Conservation (phyloP, 30 jellyfish, hydroid and myxozoan genomes). For the Cassiopea andromeda region DNA sequence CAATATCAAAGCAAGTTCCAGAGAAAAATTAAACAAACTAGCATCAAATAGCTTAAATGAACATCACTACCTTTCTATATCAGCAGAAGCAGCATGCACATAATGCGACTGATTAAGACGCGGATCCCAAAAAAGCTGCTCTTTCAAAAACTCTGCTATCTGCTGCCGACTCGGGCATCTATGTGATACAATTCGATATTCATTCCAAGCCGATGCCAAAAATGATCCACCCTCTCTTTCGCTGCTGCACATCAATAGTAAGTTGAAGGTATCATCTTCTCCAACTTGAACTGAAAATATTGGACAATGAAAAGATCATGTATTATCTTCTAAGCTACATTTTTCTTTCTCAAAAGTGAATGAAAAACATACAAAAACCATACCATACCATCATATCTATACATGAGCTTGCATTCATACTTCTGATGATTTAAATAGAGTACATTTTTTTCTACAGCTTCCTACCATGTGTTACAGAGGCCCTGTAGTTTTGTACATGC, state of each 20-base stretch:
- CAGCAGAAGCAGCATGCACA: slow-evolving; percentile 61
- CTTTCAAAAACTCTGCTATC: not conserved
- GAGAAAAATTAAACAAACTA: not conserved
- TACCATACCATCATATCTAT: no score
- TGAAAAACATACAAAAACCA: no score
- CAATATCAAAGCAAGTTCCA: no score
- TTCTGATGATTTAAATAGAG: no score
- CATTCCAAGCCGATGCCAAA: slow-evolving; percentile 72
- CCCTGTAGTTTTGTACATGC: no score
- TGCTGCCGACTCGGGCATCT: slow-evolving; percentile 19
- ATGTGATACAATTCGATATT: slow-evolving; percentile 47
- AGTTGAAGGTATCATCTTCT: not conserved
- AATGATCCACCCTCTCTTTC: slow-evolving; percentile 73
- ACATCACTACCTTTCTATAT: slow-evolving; percentile 44
- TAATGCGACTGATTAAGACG: not conserved
- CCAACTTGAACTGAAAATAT: not conserved
- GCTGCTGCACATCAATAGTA: slow-evolving; percentile 70
- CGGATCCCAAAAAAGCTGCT: slow-evolving; percentile 8
- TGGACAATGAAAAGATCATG: not conserved
- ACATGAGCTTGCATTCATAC: no score
- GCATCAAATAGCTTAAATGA: not conserved
- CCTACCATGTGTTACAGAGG: no score
- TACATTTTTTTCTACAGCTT: no score
- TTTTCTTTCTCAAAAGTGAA: no score
- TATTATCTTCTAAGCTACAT: no score